Evolutionary conservation across 1,140 invertebrate species (phyloP).

Genomic region (Zeugodacus cucurbitae): DNA sequence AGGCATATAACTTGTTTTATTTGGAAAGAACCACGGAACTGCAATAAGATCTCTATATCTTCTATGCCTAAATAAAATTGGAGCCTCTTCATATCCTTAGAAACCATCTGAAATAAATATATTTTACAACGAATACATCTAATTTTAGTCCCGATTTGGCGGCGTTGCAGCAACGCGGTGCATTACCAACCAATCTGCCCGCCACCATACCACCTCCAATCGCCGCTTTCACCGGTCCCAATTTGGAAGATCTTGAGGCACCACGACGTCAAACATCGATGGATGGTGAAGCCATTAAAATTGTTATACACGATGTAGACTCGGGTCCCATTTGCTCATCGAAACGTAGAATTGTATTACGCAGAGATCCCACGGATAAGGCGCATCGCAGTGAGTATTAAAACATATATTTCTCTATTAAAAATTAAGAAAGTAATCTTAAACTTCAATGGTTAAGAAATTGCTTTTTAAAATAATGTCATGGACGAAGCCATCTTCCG

Average conservation of each 20-base stretch:
- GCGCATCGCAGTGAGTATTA: constrained; percentile 82
- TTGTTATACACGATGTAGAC: constrained; percentile 93
- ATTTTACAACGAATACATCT: no score
- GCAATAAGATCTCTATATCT: not conserved
- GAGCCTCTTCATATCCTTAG: no score
- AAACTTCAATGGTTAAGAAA: no score
- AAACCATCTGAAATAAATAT: no score
- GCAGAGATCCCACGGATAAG: constrained; percentile 84
- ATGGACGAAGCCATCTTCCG: no score
- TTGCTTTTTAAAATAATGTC: no score
- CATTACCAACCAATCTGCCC: constrained; percentile 65
- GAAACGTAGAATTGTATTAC: constrained; percentile 78
- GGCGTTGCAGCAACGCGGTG: constrained; percentile 72
- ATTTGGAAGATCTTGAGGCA: constrained; percentile 71
- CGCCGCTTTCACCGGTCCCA: constrained; percentile 68
- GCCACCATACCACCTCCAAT: constrained; percentile 69
- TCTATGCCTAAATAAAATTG: no score
- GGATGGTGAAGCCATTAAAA: constrained; percentile 90
- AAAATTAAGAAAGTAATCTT: not conserved
- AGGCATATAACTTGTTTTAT: not conserved
- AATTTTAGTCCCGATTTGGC: constrained; percentile 77
- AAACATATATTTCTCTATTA: not conserved
- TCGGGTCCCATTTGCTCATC: constrained; percentile 74
- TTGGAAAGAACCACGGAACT: no score
- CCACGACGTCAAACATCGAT: constrained; percentile 82